These are phyloP conservation scores for Tribolium madens DNA, from an alignment of 1,140 invertebrate species.

Conservation along the genomic window DNA sequence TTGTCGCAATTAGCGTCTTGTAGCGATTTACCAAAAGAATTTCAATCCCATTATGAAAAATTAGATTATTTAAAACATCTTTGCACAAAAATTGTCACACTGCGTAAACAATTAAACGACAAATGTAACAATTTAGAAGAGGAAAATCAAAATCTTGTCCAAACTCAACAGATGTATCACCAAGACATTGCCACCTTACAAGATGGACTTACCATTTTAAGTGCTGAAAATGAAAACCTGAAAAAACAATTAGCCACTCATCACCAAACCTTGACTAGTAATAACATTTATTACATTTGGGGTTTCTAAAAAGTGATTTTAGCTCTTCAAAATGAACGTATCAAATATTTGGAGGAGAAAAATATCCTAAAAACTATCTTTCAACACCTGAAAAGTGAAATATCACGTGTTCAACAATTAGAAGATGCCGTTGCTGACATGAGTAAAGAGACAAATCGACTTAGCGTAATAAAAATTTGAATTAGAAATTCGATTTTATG, in stretches of 20 bases:
- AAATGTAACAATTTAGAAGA: constrained; percentile 22
- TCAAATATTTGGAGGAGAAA: constrained; percentile 61
- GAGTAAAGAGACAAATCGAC: constrained; percentile 57
- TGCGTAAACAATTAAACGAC: constrained; percentile 1
- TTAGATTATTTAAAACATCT: background rate
- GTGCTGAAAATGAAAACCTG: constrained; percentile 49
- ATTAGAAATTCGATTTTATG: background rate
- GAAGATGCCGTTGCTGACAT: constrained; percentile 57
- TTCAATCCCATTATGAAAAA: background rate
- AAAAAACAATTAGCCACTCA: constrained; percentile 55
- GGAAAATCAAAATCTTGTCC: constrained; percentile 26
- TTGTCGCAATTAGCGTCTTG: background rate
- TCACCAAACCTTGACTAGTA: constrained; percentile 54
- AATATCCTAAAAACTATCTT: constrained; percentile 58
- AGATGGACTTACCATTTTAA: constrained; percentile 25
- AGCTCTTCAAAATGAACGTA: constrained; percentile 59
- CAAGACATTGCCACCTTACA: constrained; percentile 50
- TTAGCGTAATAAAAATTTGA: constrained; percentile 52
- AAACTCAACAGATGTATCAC: constrained; percentile 50
- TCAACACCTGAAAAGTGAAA: constrained; percentile 57
- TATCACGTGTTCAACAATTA: constrained; percentile 54
- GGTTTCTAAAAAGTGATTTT: background rate
- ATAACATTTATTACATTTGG: background rate
- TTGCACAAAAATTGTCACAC: background rate
- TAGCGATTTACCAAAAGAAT: background rate